Evolutionary conservation across 2,113 vertebrate genomes (phyloP), one percentile per base, ranked within the genome.

Genomic region (Brachypteracias leptosomus): DNA sequence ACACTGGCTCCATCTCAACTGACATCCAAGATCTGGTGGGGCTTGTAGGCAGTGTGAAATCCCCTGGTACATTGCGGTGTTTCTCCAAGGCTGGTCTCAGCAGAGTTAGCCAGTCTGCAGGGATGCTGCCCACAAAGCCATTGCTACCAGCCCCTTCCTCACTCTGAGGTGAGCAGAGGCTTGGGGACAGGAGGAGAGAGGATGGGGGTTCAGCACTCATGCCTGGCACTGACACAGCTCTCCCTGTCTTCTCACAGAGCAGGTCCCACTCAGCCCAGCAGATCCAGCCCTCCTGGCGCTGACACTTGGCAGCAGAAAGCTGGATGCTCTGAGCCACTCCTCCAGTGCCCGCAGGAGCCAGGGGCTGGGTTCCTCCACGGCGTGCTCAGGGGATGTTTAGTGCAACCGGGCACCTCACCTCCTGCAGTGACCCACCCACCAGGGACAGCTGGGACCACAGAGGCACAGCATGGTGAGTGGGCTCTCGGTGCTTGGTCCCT

Each of bases 281-380:
- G 25, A 51, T 46, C 35, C 21, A 7, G 11, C n/a, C 40, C 55
- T 78, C 6, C 9, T 25, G 3, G 33, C 33, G n/a, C 88, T 85
- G 76, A 42, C 59, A n/a, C 35, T 13, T 8, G 4, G 65, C 3
- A 10, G 35, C 46, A 49, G 59, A 14, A 17, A 21, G 65, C 65
- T 20, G 80, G 63, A 15, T 47, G 26, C 68, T 8, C 31, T 0
- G 3, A 80, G 40, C 19, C 0, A 1, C 72, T 59, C 55, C 57
- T 44, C 33, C 14, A 1, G 49, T 33, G 46, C 44, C 49, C 1
- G 0, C 54, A n/a, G 89, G 31, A 85, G 61, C 31, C 1, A 0
- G 16, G 0, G 14, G 6, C 22, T 9, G 24, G 22, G 8, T 29
- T 75, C 7, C n/a, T 65, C 11, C 0, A 0, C 3, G 6, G 13